Conservation (phyloP, 2,797 vertebrate species). For the Fistularia commersonii region DNA sequence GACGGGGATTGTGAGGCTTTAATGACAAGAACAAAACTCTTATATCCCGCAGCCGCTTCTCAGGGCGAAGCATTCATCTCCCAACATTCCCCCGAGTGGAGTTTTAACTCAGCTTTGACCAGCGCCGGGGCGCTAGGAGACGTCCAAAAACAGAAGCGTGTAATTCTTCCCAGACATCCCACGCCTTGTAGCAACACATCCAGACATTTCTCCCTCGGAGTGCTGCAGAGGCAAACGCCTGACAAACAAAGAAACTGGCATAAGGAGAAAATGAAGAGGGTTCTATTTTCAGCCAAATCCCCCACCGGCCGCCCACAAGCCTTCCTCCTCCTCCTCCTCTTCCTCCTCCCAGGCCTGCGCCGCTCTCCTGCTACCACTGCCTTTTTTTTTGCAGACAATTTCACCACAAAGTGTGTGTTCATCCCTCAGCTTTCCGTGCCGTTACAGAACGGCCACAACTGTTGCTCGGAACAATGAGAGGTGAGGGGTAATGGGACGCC, state of each 20-base stretch:
- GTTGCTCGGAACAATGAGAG: constrained; percentile 29
- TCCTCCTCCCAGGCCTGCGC: constrained; percentile 27
- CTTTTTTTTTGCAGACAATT: constrained; percentile 16
- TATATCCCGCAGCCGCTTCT: too few species aligned
- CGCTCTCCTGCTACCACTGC: constrained; percentile 10
- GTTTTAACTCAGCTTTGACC: too few species aligned
- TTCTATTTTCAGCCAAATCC: constrained; percentile 67
- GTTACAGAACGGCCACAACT: constrained; percentile 11
- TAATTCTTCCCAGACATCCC: constrained; percentile 31
- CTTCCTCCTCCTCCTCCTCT: constrained; percentile 4
- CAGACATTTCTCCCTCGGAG: constrained; percentile 30
- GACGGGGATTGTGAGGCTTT: too few species aligned
- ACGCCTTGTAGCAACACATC: constrained; percentile 9
- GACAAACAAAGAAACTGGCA: constrained; percentile 51
- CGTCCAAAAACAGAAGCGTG: constrained; percentile 9
- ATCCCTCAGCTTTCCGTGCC: constrained; percentile 21
- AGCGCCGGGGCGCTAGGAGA: too few species aligned
- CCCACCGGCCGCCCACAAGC: constrained; percentile 45
- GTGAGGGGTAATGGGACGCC: constrained; percentile 38
- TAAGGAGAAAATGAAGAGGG: constrained; percentile 65
- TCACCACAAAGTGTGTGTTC: constrained; percentile 12
- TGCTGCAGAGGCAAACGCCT: constrained; percentile 28
- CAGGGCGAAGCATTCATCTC: too few species aligned
- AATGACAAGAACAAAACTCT: too few species aligned
- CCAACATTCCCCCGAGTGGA: too few species aligned